Evolutionary conservation across 2,888 invertebrate species (phyloP).

Genomic region (Rotaria socialis): DNA sequence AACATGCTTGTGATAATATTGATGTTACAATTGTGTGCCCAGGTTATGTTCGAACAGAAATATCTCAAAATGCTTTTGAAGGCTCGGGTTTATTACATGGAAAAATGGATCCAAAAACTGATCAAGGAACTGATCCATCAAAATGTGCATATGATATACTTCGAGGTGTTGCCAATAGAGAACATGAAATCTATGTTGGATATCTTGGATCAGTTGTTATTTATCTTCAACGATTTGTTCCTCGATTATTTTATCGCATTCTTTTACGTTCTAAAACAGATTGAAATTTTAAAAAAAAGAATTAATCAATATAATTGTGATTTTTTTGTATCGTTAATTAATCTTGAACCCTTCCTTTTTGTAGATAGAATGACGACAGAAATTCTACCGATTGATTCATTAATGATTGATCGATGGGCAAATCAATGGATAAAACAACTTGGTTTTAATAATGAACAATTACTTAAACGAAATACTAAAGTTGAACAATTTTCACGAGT

Average conservation of each 20-base stretch:
- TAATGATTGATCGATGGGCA: slow-evolving; percentile 17
- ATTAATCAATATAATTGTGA: not conserved
- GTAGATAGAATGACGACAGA: not conserved
- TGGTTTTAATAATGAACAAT: slow-evolving; percentile 7
- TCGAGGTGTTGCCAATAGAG: not conserved
- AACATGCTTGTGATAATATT: slow-evolving; percentile 66
- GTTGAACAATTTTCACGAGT: slow-evolving; percentile 10
- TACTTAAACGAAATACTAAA: not conserved
- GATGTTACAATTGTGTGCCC: slow-evolving; percentile 71
- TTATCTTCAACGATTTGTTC: not conserved
- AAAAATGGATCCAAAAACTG: slow-evolving; percentile 3
- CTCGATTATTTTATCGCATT: not conserved
- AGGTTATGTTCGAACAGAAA: slow-evolving; percentile 71
- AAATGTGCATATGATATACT: not conserved
- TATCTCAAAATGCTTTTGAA: slow-evolving; percentile 70
- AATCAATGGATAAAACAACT: slow-evolving; percentile 2
- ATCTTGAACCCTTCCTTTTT: not conserved
- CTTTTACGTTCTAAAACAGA: not conserved
- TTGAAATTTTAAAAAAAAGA: not conserved
- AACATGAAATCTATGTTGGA: not conserved
- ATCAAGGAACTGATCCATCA: not conserved
- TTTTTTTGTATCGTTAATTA: not conserved
- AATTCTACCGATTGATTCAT: slow-evolving; percentile 21
- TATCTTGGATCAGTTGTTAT: not conserved
- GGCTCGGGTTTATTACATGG: slow-evolving; percentile 49